A percentile compares a stretch with the other conserved stretches of the same genome.
Conservation (phyloP, 2,797 vertebrate genomes). For the Catamblyrhynchus diadema region DNA sequence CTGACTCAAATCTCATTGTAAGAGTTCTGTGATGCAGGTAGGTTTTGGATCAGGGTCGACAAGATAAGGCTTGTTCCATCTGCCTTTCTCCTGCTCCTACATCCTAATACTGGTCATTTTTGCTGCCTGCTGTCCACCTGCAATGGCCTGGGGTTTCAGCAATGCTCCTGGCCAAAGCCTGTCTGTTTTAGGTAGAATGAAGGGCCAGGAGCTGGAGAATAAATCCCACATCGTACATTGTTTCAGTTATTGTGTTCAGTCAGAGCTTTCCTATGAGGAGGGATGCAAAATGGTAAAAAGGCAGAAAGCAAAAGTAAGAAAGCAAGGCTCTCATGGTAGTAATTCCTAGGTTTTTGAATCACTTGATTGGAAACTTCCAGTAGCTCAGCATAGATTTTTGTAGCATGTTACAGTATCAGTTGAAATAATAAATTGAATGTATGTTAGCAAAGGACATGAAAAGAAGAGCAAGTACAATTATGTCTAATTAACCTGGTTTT, state of each 20-base stretch:
- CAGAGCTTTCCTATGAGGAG: neutral
- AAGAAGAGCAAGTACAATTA: neutral
- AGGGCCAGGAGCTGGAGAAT: neutral
- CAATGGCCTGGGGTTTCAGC: neutral
- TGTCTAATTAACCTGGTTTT: neutral
- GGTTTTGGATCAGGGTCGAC: neutral
- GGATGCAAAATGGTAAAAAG: neutral
- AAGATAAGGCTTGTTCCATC: neutral
- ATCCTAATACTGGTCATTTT: neutral
- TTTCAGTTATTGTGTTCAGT: neutral
- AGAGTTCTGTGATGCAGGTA: neutral
- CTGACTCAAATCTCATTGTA: neutral
- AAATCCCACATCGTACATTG: fast-evolving
- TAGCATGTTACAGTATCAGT: neutral
- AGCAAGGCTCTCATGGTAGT: neutral
- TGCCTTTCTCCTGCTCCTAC: neutral
- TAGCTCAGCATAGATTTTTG: neutral
- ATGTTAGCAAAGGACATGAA: neutral
- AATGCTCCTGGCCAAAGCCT: neutral
- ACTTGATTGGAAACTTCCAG: neutral
- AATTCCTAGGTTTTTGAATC: neutral
- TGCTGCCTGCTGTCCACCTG: neutral
- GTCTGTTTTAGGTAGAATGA: neutral
- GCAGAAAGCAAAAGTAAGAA: neutral
- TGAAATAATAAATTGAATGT: neutral